Evolutionary conservation across 2,113 vertebrate species (phyloP).

Genomic region (Phyllostomus discolor): DNA sequence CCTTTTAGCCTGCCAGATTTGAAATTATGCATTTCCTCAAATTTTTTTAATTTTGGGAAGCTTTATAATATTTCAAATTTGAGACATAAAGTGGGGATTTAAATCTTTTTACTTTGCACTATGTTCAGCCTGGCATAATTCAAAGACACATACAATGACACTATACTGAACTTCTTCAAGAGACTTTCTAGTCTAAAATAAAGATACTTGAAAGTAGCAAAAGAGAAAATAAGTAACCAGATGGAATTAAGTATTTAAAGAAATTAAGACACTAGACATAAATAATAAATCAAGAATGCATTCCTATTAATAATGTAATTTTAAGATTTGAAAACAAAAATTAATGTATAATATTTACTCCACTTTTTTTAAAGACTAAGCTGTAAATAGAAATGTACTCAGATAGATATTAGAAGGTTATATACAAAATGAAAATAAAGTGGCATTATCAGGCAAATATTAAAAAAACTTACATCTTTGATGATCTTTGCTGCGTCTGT

Average conservation of each 20-base stretch:
- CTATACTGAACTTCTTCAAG: constrained; percentile 31
- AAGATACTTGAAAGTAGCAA: constrained; percentile 28
- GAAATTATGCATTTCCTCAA: constrained; percentile 40
- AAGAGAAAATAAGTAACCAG: constrained; percentile 9
- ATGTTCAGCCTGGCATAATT: constrained; percentile 30
- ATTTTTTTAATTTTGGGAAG: not conserved
- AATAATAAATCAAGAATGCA: constrained; percentile 16
- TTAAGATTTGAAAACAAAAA: constrained; percentile 24
- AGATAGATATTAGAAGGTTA: constrained; percentile 10
- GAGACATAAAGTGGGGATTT: constrained; percentile 15
- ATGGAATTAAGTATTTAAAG: constrained; percentile 19
- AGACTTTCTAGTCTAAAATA: constrained; percentile 22
- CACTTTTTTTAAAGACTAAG: not conserved
- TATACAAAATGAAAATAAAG: constrained; percentile 43
- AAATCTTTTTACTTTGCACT: constrained; percentile 38
- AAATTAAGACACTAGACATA: constrained; percentile 25
- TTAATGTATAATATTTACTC: not conserved
- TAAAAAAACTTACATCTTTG: constrained; percentile 88
- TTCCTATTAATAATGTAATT: not conserved
- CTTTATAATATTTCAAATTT: constrained; percentile 48
- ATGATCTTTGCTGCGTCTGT: constrained; percentile 89
- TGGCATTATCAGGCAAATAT: constrained; percentile 27
- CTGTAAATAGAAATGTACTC: not conserved
- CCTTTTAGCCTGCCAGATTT: not conserved
- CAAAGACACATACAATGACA: constrained; percentile 19